Conservation (phyloP, 1,140 invertebrate genomes). For the Tetramorium parvispinum region DNA sequence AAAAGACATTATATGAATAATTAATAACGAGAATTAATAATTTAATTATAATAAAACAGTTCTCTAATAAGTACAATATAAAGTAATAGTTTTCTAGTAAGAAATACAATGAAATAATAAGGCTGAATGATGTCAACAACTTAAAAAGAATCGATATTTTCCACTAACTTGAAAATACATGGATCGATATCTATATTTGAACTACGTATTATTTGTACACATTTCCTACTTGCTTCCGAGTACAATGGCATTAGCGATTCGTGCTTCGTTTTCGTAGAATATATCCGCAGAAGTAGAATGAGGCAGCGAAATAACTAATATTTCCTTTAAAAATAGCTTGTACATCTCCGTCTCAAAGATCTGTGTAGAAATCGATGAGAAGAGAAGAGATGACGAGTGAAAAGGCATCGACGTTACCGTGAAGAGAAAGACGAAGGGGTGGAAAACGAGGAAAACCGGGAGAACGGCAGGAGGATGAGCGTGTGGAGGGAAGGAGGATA, state of each 20-base stretch:
- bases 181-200: background rate
- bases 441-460: conserved; percentile 37
- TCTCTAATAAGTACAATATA: too few species aligned
- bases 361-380: conserved; percentile 8
- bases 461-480: conserved; percentile 14
- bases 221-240: background rate
- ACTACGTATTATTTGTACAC: background rate
- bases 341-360: background rate
- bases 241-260: conserved; percentile 17
- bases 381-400: background rate
- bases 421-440: conserved; percentile 27
- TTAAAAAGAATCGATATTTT: conserved; percentile 4
- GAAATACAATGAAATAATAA: background rate
- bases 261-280: background rate
- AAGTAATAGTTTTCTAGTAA: too few species aligned
- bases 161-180: background rate
- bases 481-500: background rate
- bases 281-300: background rate
- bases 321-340: conserved; percentile 31
- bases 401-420: background rate
- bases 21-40: background rate
- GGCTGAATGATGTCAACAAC: background rate
- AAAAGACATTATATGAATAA: background rate
- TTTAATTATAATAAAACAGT: background rate
- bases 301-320: conserved; percentile 4